Evolutionary conservation across 2,888 invertebrate genomes (phyloP), one percentile per base, ranked within the genome.

Genomic region (Bimastos eiseni): DNA sequence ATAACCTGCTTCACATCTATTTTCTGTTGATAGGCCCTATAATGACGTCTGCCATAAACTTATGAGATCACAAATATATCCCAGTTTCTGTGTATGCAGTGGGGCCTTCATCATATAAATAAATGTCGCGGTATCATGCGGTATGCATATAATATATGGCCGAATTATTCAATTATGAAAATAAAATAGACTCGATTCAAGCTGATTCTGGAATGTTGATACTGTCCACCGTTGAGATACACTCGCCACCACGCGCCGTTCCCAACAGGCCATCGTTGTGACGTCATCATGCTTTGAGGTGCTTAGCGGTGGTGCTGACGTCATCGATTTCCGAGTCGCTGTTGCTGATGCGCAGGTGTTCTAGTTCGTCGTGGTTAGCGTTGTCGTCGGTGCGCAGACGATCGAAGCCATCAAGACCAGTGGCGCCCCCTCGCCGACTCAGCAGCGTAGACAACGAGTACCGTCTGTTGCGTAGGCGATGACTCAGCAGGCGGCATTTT

Each of bases 311-410:
- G 21, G 86, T 86, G 86, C 21, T 86, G 86, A 86, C 86, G 86
- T 86, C 86, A 37, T 86, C 86, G 86, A 86, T 86, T 19, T 86
- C 86, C 24, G 86, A 86, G 86, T 86, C 86, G 86, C 86, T 86
- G 86, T 86, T 86, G 86, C 24, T 86, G 86, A 86, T 86, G 34
- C 37, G 86, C 5, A 86, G 86, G 37, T 86, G 86, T 86, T 86
- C 86, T 37, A 86, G 24, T 86, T 86, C 86, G 86, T 86, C 86
- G 86, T 86, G 86, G 86, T 86, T 86, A 36, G 86, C 86, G 17
- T 86, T 86, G 86, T 86, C 86, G 86, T 86, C 86, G 5, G 86
- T 86, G 37, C 86, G 86, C 36, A 86, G 86, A 86, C 86, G 86
- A 37, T 86, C 86, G 34, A 86, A 86, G 1, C 86, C 86, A 6